Evolutionary conservation across 2,888 invertebrate species (phyloP), one percentile per base, ranked within the genome.

Genomic region (Hedychridium roseum): DNA sequence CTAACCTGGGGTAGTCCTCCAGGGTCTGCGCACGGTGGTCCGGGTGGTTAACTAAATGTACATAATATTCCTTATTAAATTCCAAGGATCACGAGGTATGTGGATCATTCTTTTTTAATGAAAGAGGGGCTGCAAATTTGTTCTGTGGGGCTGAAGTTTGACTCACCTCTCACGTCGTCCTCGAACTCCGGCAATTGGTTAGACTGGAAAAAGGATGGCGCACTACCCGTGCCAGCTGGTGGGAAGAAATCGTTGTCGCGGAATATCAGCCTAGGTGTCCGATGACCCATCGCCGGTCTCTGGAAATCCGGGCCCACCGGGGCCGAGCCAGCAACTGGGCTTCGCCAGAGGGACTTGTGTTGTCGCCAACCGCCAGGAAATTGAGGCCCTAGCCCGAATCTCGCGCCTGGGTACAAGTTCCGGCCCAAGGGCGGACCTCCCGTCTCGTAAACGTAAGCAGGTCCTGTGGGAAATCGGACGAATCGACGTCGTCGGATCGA

Each of bases 21-120:
- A 66, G 66, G 20, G 70, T 63, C 61, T 76, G 78, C 54, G 78
- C 78, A 49, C 78, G 66, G 49, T 76, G 76, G 68, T 78, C 78
- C 77, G 74, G 50, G 71, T n/a, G n/a, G n/a, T n/a, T n/a, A n/a
- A n/a, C n/a, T n/a, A n/a, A n/a, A n/a, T n/a, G n/a, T n/a, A n/a
- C n/a, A n/a, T n/a, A n/a, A n/a, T n/a, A n/a, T n/a, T n/a, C n/a
- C n/a, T n/a, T n/a, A n/a, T n/a, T n/a, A n/a, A n/a, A n/a, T n/a
- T n/a, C n/a, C n/a, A n/a, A n/a, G n/a, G n/a, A n/a, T n/a, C n/a
- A n/a, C n/a, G n/a, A n/a, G n/a, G n/a, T n/a, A n/a, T n/a, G n/a
- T n/a, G n/a, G n/a, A n/a, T n/a, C n/a, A n/a, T n/a, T n/a, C n/a
- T n/a, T n/a, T n/a, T n/a, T n/a, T n/a, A n/a, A n/a, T n/a, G n/a